These are phyloP conservation scores for Aspidiotus destructor DNA, from an alignment of 2,888 invertebrate species.

Conservation along the genomic window DNA sequence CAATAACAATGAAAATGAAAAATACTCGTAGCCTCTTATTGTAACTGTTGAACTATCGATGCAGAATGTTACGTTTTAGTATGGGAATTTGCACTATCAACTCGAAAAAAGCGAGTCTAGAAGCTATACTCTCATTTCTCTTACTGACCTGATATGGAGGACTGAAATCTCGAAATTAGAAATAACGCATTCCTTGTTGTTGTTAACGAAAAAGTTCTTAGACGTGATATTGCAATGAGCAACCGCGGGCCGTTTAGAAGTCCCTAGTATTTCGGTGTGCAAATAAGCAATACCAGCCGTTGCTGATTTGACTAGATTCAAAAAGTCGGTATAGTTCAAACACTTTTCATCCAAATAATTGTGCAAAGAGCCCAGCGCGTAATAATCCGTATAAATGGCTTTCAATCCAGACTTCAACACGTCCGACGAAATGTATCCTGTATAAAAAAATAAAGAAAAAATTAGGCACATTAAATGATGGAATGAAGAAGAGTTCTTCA, in stretches of 20 bases:
- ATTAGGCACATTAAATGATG: not conserved
- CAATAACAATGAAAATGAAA: no score
- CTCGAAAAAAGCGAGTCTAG: no score
- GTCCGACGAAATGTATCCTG: conserved; percentile 83
- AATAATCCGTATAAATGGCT: conserved; percentile 74
- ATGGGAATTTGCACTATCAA: no score
- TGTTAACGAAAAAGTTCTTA: conserved; percentile 85
- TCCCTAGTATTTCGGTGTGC: conserved; percentile 85
- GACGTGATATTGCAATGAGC: conserved; percentile 88
- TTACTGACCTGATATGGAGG: conserved; percentile 59
- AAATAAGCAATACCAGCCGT: conserved; percentile 74
- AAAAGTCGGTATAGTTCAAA: conserved; percentile 53
- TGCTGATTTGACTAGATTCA: conserved; percentile 59
- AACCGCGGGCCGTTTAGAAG: conserved; percentile 80
- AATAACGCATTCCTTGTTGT: conserved; percentile 77
- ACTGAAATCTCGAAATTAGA: conserved; percentile 91
- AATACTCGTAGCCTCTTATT: no score
- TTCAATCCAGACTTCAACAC: conserved; percentile 86
- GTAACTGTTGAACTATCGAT: no score
- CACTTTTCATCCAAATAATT: conserved; percentile 63
- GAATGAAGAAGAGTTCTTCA: not conserved
- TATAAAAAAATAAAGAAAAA: not conserved
- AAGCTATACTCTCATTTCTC: no score
- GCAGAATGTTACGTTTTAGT: no score
- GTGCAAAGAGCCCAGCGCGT: conserved; percentile 78